Percentiles rank a stretch among this genome's conserved stretches.
phyloP scores from a whole-genome alignment of 37 sponge, comb jelly and placozoan genomes.

The Ephydatia muelleri region DNA sequence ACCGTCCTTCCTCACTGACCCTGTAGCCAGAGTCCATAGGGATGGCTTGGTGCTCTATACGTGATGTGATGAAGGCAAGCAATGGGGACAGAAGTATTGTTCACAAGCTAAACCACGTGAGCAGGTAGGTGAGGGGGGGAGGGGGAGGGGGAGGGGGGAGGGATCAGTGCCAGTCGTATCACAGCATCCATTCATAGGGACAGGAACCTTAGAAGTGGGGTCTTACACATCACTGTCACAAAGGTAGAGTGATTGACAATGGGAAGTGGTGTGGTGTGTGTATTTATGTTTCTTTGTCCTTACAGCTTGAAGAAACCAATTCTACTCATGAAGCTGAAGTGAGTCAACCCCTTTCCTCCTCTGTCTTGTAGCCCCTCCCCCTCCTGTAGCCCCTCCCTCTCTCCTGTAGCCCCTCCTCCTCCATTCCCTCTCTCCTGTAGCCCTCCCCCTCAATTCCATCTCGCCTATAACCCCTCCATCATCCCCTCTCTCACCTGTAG shows the following conservation, averaged over 20 bases:
- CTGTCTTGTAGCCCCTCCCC: too few relatives aligned
- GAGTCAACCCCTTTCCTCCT: too few relatives aligned
- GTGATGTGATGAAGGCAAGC: not conserved
- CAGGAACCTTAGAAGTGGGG: not conserved
- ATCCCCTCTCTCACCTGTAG: not conserved
- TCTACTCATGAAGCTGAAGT: too few relatives aligned
- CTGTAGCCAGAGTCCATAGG: not conserved
- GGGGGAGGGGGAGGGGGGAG: not conserved
- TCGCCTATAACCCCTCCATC: not conserved
- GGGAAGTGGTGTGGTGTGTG: too few relatives aligned
- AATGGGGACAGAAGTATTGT: not conserved
- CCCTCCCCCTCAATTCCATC: not conserved
- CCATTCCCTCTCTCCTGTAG: conserved; percentile 7
- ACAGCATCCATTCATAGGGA: not conserved
- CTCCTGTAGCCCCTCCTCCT: not conserved
- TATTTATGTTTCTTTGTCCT: too few relatives aligned
- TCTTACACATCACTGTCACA: not conserved
- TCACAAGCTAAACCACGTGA: not conserved
- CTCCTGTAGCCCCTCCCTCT: too few relatives aligned
- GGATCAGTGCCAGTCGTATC: not conserved
- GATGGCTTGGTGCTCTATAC: not conserved
- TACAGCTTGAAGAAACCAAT: too few relatives aligned
- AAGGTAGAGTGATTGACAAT: not conserved
- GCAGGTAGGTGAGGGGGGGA: not conserved
- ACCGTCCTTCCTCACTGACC: not conserved